Base-by-base conservation (phyloP, 2,797 vertebrate genomes). In the Aselliscus stoliczkanus region DNA sequence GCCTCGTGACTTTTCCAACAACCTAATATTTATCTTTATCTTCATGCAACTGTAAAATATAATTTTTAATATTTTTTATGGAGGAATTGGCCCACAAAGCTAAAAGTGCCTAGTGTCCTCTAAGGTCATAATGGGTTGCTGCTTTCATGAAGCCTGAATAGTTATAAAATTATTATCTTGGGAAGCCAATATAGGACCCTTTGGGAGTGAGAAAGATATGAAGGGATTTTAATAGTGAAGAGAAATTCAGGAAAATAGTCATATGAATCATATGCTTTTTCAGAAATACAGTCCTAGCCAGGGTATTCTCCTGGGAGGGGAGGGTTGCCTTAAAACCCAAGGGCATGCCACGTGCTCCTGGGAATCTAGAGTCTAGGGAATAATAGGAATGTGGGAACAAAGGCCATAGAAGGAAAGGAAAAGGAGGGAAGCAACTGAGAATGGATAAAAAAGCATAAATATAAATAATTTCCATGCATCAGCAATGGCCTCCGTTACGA, bases 11-110 rank as follows among this genome's bases (percentile, higher is more conserved):
- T n/a, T n/a, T n/a, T n/a, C n/a, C n/a, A n/a, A n/a, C n/a, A n/a
- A n/a, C n/a, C n/a, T n/a, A n/a, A n/a, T n/a, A n/a, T 92, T 87
- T 93, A 34, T 86, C 65, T 73, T 87, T 37, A 85, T 79, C 23
- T 39, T 21, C 83, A 7, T 64, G 39, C 18, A 95, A 34, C 29
- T 90, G 54, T 50, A 65, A 87, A 70, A 72, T 47, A 37, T 47
- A 18, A 44, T 44, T 72, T 84, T 79, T 52, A 47, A 20, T 39
- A 18, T 64, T 67, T 62, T 81, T 77, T n/a, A 64, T 39, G 8
- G 15, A 82, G 39, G 42, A 75, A 75, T 42, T n/a, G 42, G 18
- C 1, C 25, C 67, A 58, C 23, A 62, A 37, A 56, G 44, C 7
- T 67, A 44, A 58, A 81, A 73, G 21, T 58, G n/a, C 58, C 14